Percentiles rank a stretch among this genome's conserved stretches.
Evolutionary conservation across 2,113 vertebrate species (phyloP).

Genomic region (Paralichthys olivaceus): DNA sequence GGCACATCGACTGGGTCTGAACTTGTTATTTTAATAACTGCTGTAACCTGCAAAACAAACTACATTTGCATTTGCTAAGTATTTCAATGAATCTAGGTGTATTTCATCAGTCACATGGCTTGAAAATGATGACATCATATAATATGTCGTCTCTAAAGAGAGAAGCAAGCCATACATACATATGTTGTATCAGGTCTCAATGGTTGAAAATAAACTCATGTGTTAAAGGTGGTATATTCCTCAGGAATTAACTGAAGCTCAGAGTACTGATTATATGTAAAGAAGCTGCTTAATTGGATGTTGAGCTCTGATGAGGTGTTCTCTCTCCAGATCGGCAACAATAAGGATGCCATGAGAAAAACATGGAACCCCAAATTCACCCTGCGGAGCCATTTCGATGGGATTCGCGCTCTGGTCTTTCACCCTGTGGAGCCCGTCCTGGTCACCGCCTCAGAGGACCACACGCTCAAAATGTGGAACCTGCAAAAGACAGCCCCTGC

Average conservation of each 20-base stretch:
- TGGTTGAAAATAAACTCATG: too few relatives aligned
- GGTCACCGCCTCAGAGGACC: constrained; percentile 97
- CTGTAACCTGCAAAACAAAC: too few relatives aligned
- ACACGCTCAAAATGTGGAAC: constrained; percentile 99
- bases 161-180: too few relatives aligned
- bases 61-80: too few relatives aligned
- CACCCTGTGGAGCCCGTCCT: constrained; percentile 95
- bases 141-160: too few relatives aligned
- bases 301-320: background rate
- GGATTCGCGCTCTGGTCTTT: constrained; percentile 93
- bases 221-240: background rate
- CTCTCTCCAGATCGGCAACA: constrained; percentile 90
- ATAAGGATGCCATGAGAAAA: constrained; percentile 96
- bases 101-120: too few relatives aligned
- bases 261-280: background rate
- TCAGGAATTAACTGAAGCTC: background rate
- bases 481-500: constrained; percentile 96
- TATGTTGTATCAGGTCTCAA: too few relatives aligned
- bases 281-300: background rate
- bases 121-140: too few relatives aligned
- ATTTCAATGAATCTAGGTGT: too few relatives aligned
- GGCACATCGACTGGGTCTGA: too few relatives aligned
- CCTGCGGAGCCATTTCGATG: constrained; percentile 97
- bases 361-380: constrained; percentile 99
- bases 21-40: too few relatives aligned